phyloP scores from a whole-genome alignment of 2,113 vertebrate genomes.

The Pituophis catenifer region DNA sequence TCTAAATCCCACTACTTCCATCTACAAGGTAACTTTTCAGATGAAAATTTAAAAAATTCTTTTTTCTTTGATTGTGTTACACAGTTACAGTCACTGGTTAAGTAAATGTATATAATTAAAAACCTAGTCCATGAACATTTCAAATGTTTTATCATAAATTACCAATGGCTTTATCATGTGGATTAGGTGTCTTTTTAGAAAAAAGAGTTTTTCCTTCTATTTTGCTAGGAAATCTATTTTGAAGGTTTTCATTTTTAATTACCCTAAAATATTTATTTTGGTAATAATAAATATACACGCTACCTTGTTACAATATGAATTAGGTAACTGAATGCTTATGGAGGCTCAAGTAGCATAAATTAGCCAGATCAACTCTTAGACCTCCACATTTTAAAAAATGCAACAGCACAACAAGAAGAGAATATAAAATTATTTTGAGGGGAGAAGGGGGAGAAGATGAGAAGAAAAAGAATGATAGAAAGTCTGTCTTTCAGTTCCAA shows the following conservation, averaged over 20 bases:
- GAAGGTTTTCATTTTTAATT: slow-evolving; percentile 41
- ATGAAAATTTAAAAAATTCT: neutral
- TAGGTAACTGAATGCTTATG: slow-evolving; percentile 43
- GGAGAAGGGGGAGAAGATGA: slow-evolving; percentile 36
- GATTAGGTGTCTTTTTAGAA: neutral
- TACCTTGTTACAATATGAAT: slow-evolving; percentile 41
- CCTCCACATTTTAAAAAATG: slow-evolving; percentile 4
- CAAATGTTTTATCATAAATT: neutral
- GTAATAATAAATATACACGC: slow-evolving; percentile 44
- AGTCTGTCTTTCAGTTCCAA: slow-evolving; percentile 67
- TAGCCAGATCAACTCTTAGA: slow-evolving; percentile 51
- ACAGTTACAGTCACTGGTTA: too few species aligned
- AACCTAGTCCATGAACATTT: neutral
- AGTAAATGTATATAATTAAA: neutral
- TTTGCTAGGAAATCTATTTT: neutral
- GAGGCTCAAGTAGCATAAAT: slow-evolving; percentile 30
- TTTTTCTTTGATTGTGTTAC: neutral
- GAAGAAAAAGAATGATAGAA: slow-evolving; percentile 44
- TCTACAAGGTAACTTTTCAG: neutral
- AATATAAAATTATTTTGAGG: slow-evolving; percentile 62
- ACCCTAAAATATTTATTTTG: slow-evolving; percentile 40
- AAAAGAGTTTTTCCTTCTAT: neutral
- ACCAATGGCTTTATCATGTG: neutral
- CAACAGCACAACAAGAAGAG: slow-evolving; percentile 48
- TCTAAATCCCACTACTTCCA: neutral